Conservation (phyloP, 1,140 invertebrate species). For the Campodea augens region DNA sequence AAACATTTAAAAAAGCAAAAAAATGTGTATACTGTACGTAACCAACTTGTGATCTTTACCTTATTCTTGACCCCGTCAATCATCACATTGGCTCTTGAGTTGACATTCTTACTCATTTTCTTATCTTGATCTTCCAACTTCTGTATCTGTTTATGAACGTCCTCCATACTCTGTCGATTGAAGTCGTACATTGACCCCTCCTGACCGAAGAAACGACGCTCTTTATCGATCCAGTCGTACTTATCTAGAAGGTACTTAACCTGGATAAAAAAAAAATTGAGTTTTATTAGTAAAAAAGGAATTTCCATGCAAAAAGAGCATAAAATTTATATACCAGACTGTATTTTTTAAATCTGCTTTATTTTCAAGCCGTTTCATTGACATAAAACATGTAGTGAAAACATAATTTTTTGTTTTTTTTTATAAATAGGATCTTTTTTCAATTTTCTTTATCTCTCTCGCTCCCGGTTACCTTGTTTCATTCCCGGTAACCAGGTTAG, state of each 20-base stretch:
- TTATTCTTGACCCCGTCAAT: too few species aligned
- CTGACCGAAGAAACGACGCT: slow-evolving; percentile 59
- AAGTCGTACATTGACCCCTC: slow-evolving; percentile 36
- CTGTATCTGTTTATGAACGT: slow-evolving; percentile 33
- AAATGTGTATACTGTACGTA: too few species aligned
- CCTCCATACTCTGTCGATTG: slow-evolving; percentile 32
- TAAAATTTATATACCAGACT: slow-evolving; percentile 22
- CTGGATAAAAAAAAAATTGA: slow-evolving; percentile 16
- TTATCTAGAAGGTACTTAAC: slow-evolving; percentile 30
- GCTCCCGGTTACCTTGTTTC: too few species aligned
- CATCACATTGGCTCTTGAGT: slow-evolving; percentile 69
- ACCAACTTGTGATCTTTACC: too few species aligned
- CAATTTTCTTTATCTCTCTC: too few species aligned
- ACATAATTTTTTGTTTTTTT: too few species aligned
- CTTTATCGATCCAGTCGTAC: slow-evolving; percentile 58
- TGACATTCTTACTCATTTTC: slow-evolving; percentile 56
- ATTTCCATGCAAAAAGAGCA: background rate
- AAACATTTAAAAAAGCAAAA: too few species aligned
- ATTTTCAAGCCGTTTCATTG: background rate
- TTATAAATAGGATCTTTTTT: too few species aligned
- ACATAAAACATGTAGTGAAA: too few species aligned
- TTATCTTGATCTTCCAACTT: slow-evolving; percentile 46
- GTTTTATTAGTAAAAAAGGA: background rate
- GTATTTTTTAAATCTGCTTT: slow-evolving; percentile 24
- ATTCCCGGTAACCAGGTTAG: too few species aligned